Base-by-base conservation (phyloP, 2,113 vertebrate species). In the Pangasianodon gigas region DNA sequence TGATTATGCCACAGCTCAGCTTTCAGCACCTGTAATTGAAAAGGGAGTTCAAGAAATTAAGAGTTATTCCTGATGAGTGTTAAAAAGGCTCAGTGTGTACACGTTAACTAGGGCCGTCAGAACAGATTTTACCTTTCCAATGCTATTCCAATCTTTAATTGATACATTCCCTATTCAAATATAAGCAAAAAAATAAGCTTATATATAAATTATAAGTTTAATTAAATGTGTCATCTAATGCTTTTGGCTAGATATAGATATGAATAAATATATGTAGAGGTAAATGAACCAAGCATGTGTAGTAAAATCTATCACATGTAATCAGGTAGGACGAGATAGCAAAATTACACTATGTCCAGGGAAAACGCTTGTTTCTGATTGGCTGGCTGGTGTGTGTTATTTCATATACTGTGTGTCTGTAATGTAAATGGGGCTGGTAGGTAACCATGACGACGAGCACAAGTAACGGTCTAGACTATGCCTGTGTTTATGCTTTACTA, bases 21-120 rank as follows among this genome's bases (percentile, higher is more conserved):
- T 93, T 90, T 93, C 92, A 92, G 89, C 90, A 89, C 87, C 89
- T 89, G 88, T 79, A 89, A 91, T 80, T 88, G 91, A 88, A 94
- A 58, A 91, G 93, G 75, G 87, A 92, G 88, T 84, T 91, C 19
- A 77, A 71, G 87, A 88, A 87, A 91, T 84, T 91, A 19, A 88
- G 71, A 69, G 48, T 37, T 67, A 60, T 89, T 90, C 87, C 89
- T 85, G 89, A 90, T 44, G 84, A 54, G 84, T 74, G 56, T 44
- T 60, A 11, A n/a, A 58, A 83, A 41, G 54, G 7, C n/a, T 21
- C 51, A 5, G 32, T 26, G 79, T 19, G 51, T 32, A 7, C 51
- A 54, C 51, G 3, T 19, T 79, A 79, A 48, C 44, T 24, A 11
- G 24, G 0, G 44, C 48, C 48, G 3, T 32, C 29, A 51, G 29